Conservation (phyloP, 2,888 invertebrate species). For the Ophion costatus region DNA sequence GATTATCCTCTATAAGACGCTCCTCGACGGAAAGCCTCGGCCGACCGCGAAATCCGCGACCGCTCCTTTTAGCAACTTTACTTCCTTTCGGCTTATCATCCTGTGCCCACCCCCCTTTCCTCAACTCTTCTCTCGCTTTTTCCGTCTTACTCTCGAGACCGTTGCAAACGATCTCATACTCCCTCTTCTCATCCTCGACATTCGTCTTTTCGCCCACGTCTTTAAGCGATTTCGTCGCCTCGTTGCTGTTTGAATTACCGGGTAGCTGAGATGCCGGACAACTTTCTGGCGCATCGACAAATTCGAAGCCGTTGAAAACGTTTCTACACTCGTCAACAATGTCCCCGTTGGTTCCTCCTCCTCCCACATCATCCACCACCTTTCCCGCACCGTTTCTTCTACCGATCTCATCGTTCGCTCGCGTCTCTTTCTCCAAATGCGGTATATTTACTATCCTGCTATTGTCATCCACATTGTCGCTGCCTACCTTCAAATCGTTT, state of each 20-base stretch:
- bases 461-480: slow-evolving; percentile 38
- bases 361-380: slow-evolving; percentile 27
- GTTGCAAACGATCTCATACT: slow-evolving; percentile 63
- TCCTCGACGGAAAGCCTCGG: slow-evolving; percentile 85
- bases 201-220: slow-evolving; percentile 27
- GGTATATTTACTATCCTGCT: slow-evolving; percentile 59
- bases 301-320: slow-evolving; percentile 63
- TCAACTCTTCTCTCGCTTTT: slow-evolving; percentile 57
- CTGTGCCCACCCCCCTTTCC: slow-evolving; percentile 37
- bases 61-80: slow-evolving; percentile 69
- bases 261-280: slow-evolving; percentile 58
- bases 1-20: slow-evolving; percentile 85
- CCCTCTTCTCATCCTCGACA: slow-evolving; percentile 22
- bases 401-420: slow-evolving; percentile 20
- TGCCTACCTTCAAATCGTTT: slow-evolving; percentile 43
- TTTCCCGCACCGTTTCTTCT: slow-evolving; percentile 20
- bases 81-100: slow-evolving; percentile 63
- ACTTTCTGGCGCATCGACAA: slow-evolving; percentile 50
- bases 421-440: slow-evolving; percentile 56
- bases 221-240: slow-evolving; percentile 1
- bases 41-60: slow-evolving; percentile 73
- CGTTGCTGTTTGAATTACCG: slow-evolving; percentile 45
- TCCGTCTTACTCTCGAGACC: slow-evolving; percentile 59
- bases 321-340: slow-evolving; percentile 56
- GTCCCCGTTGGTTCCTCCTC: neutral